Percentiles rank a stretch among this genome's conserved stretches.
Conservation (phyloP, 30 jellyfish, hydroid and myxozoan genomes). For the Chironex yamaguchii region DNA sequence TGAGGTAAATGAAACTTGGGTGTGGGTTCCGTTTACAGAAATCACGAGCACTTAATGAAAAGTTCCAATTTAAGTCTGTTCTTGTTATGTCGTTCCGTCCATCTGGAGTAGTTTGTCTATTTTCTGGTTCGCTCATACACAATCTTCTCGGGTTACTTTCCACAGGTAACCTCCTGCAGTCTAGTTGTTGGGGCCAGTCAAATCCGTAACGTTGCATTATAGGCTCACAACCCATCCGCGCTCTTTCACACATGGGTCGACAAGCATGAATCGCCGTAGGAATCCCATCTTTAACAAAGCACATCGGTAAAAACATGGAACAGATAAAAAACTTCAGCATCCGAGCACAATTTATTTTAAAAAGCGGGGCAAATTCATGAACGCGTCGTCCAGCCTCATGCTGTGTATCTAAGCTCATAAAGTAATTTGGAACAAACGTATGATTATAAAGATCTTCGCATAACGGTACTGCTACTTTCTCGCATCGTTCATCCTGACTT, state of each 20-base stretch:
- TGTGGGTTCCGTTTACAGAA: background rate
- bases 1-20: constrained; percentile 66
- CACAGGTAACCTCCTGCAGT: constrained; percentile 72
- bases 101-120: background rate
- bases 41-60: background rate
- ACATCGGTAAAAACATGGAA: constrained; percentile 86
- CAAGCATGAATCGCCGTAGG: constrained; percentile 91
- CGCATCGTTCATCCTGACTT: constrained; percentile 52
- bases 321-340: constrained; percentile 78
- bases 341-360: constrained; percentile 79
- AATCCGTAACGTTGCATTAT: constrained; percentile 75
- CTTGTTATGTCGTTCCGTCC: background rate
- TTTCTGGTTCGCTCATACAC: constrained; percentile 75
- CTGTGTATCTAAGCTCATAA: constrained; percentile 79
- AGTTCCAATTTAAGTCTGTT: background rate
- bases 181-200: constrained; percentile 83
- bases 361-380: constrained; percentile 83
- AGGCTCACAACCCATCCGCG: constrained; percentile 93
- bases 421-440: constrained; percentile 80
- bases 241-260: constrained; percentile 88
- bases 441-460: constrained; percentile 67
- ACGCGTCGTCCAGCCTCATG: constrained; percentile 79
- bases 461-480: constrained; percentile 24
- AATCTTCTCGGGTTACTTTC: constrained; percentile 13
- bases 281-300: constrained; percentile 70